These are phyloP conservation scores for Channa maculata DNA, from an alignment of 2,113 vertebrate genomes.

Conservation along the genomic window DNA sequence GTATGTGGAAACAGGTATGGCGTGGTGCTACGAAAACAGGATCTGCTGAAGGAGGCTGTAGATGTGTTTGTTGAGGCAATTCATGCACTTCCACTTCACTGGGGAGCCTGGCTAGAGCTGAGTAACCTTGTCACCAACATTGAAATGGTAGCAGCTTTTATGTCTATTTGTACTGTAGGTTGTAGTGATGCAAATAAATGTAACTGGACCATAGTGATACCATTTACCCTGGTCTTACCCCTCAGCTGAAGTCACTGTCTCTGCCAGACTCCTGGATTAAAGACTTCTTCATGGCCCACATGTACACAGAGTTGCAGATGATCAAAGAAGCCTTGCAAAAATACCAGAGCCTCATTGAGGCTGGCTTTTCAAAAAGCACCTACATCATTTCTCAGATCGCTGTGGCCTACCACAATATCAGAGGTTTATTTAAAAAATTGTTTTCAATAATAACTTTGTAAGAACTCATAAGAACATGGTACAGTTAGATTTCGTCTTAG, in stretches of 20 bases:
- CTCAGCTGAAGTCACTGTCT: slow-evolving; percentile 95
- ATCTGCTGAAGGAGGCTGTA: slow-evolving; percentile 95
- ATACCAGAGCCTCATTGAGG: slow-evolving; percentile 96
- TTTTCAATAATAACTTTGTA: not conserved
- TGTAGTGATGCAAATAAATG: not conserved
- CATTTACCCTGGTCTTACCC: slow-evolving; percentile 4
- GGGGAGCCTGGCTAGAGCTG: slow-evolving; percentile 98
- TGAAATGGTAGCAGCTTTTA: slow-evolving; percentile 90
- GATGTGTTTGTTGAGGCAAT: slow-evolving; percentile 96
- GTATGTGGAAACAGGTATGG: slow-evolving; percentile 86
- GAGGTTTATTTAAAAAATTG: slow-evolving; percentile 84
- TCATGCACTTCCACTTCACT: slow-evolving; percentile 93
- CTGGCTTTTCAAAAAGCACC: slow-evolving; percentile 97
- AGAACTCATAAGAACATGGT: not conserved
- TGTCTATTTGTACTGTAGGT: too few relatives aligned
- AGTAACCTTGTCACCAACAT: slow-evolving; percentile 98
- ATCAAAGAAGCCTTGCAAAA: slow-evolving; percentile 98
- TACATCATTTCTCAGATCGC: slow-evolving; percentile 99
- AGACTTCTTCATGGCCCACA: slow-evolving; percentile 99
- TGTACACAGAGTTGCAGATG: slow-evolving; percentile 98
- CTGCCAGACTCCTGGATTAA: slow-evolving; percentile 98
- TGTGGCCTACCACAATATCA: slow-evolving; percentile 98
- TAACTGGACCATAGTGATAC: not conserved
- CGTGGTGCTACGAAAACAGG: slow-evolving; percentile 95
- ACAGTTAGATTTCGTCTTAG: not conserved